These are phyloP conservation scores for Spisula solida DNA, from an alignment of 2,888 invertebrate species.

Conservation along the genomic window DNA sequence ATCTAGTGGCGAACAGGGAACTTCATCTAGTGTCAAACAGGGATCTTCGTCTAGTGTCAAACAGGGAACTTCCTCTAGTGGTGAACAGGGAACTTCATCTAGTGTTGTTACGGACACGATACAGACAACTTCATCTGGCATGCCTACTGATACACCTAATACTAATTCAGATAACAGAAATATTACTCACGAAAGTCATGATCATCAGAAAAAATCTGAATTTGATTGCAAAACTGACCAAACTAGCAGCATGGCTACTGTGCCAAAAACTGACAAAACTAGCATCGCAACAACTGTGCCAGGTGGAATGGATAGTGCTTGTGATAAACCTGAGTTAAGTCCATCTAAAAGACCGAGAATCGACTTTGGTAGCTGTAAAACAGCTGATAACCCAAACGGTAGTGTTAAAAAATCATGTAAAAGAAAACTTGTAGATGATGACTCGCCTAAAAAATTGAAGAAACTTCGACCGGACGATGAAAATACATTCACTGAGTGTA, in stretches of 20 bases:
- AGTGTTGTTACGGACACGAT: constrained; percentile 41
- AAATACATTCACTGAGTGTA: background rate
- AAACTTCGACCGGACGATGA: constrained; percentile 16
- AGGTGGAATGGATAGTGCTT: background rate
- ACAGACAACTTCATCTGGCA: background rate
- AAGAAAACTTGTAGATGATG: constrained; percentile 66
- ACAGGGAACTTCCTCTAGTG: background rate
- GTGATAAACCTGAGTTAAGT: background rate
- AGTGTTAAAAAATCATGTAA: constrained; percentile 49
- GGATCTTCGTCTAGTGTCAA: background rate
- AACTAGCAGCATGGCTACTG: background rate
- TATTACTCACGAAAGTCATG: background rate
- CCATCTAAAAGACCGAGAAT: background rate
- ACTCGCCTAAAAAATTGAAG: constrained; percentile 59
- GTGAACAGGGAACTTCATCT: background rate
- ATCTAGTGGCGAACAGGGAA: too few species aligned
- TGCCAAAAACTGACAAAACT: background rate
- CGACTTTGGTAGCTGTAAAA: background rate
- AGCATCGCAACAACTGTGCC: background rate
- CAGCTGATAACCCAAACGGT: background rate
- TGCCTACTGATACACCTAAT: background rate
- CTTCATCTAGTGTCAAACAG: constrained; percentile 41
- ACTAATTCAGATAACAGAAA: background rate
- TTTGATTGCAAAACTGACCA: background rate
- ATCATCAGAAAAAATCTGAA: background rate